Percentiles rank a stretch among this genome's conserved stretches.
These are phyloP conservation scores for Phlogophora meticulosa DNA, from an alignment of 2,888 invertebrate genomes.

Conservation along the genomic window DNA sequence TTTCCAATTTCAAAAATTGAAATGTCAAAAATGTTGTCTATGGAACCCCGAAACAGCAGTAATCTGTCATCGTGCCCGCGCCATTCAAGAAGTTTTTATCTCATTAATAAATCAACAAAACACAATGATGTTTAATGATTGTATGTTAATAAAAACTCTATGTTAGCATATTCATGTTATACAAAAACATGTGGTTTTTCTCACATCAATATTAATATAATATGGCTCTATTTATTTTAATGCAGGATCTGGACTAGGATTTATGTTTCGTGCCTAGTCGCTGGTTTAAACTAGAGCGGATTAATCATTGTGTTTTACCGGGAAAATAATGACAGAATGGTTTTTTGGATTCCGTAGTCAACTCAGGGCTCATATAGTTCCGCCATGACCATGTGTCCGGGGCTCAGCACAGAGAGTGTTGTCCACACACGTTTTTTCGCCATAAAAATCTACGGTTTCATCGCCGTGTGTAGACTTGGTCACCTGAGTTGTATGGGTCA, in stretches of 20 bases:
- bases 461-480: too few species aligned
- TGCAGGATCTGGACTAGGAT: conserved; percentile 43
- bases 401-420: too few species aligned
- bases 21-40: conserved; percentile 4
- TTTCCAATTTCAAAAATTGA: too few species aligned
- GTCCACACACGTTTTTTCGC: too few species aligned
- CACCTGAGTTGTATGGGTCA: too few species aligned
- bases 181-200: conserved; percentile 31
- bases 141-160: conserved; percentile 43
- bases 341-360: too few species aligned
- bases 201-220: conserved; percentile 43
- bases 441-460: too few species aligned
- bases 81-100: conserved; percentile 32
- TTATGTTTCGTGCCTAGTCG: conserved; percentile 29
- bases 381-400: too few species aligned
- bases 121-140: conserved; percentile 16
- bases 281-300: conserved; percentile 7
- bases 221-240: conserved; percentile 18
- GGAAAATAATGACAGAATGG: conserved; percentile 4
- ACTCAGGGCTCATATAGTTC: too few species aligned
- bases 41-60: conserved; percentile 26
- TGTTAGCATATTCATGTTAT: conserved; percentile 22
- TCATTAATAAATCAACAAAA: conserved; percentile 18
- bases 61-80: conserved; percentile 35
- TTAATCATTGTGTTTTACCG: conserved; percentile 16